Evolutionary conservation across 2,888 invertebrate genomes (phyloP).

Genomic region (Chironomus tentans): DNA sequence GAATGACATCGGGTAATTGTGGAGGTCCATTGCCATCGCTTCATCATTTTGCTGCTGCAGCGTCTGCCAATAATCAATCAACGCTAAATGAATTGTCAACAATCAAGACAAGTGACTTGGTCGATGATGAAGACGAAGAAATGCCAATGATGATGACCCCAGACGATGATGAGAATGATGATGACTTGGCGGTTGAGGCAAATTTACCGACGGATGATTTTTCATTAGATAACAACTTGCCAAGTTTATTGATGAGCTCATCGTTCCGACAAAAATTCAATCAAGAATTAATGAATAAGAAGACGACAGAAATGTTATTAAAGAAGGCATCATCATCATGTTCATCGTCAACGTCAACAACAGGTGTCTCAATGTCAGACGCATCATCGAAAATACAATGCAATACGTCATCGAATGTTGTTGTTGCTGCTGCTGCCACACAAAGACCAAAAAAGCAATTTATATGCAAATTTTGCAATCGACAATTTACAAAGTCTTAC

Average conservation of each 20-base stretch:
- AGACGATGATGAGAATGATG: conserved; percentile 49
- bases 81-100: conserved; percentile 35
- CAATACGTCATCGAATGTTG: not conserved
- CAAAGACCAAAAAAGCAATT: conserved; percentile 88
- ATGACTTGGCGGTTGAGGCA: conserved; percentile 55
- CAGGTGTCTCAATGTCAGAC: not conserved
- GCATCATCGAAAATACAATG: not conserved
- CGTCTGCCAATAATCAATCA: conserved; percentile 31
- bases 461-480: conserved; percentile 95
- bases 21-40: conserved; percentile 36
- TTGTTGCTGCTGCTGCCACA: conserved; percentile 1
- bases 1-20: conserved; percentile 46
- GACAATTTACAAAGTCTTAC: conserved; percentile 94
- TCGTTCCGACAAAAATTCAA: conserved; percentile 52
- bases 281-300: conserved; percentile 42
- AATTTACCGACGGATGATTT: conserved; percentile 44
- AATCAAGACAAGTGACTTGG: conserved; percentile 44
- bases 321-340: not conserved
- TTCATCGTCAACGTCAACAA: not conserved
- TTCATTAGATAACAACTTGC: conserved; percentile 57
- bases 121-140: conserved; percentile 66
- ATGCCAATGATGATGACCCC: conserved; percentile 48
- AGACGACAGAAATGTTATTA: conserved; percentile 34
- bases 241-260: conserved; percentile 60
- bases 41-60: conserved; percentile 34